Evolutionary conservation across 2,113 vertebrate genomes (phyloP), one percentile per base, ranked within the genome.

Genomic region (Tupaia chinensis): DNA sequence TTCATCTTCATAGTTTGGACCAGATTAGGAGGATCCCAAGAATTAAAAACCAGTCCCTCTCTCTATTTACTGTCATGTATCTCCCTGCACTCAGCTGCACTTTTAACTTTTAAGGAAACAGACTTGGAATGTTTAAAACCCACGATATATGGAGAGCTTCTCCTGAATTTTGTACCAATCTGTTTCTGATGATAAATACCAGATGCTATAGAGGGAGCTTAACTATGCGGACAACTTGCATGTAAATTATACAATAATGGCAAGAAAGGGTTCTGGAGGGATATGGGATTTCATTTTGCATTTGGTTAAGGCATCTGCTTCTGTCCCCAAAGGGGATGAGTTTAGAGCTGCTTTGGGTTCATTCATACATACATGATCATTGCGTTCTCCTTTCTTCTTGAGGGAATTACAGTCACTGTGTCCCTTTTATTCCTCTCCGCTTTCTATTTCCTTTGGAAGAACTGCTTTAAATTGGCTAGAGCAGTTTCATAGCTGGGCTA

Each of bases 171-270:
- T 89, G 73, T 60, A 32, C 29, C 93, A 91, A 44, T 93, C 87
- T 96, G 94, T 87, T 97, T 96, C 84, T 97, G 89, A 94, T 96
- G 73, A 97, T 90, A 96, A 97, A 97, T 95, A 90, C 94, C 97
- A 97, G 95, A 97, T 97, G 96, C 73, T 91, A 44, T 22, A 80
- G 76, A 81, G 32, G 73, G 87, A 92, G 80, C 95, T 93, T 53
- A 96, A 92, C 89, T 86, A 11, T 76, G 89, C 32, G 54, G 95
- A 93, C 80, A 82, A 88, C 65, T 70, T 87, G 91, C 54, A 68
- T 88, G 78, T 77, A 95, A 97, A 93, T 96, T 89, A 91, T 25
- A 63, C 77, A 86, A 74, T 65, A 69, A 97, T 60, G 80, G 73
- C 72, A 89, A 87, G 81, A 87, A 90, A 60, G 69, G n/a, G 83